Evolutionary conservation across 2,888 invertebrate genomes (phyloP).

Genomic region (Noctua fimbriata): DNA sequence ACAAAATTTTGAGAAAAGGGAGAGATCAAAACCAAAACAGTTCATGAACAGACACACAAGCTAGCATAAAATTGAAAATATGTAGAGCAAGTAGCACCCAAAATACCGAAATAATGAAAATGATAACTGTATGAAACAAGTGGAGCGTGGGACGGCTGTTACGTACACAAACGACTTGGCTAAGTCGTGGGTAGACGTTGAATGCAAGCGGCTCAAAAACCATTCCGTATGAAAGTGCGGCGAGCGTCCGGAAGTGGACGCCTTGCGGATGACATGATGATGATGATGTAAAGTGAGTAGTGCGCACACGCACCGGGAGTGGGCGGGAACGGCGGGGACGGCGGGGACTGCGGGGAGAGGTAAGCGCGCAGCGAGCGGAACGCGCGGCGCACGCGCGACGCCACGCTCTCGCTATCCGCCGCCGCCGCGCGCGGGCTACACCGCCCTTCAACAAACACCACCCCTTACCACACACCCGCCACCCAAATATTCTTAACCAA

Average conservation of each 20-base stretch:
- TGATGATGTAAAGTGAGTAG: slow-evolving; percentile 56
- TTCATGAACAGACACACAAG: slow-evolving; percentile 27
- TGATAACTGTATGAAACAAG: slow-evolving; percentile 29
- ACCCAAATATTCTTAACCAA: slow-evolving; percentile 44
- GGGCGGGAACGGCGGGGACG: slow-evolving; percentile 65
- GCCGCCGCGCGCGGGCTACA: slow-evolving; percentile 61
- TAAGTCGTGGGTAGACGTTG: slow-evolving; percentile 24
- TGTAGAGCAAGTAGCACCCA: slow-evolving; percentile 18
- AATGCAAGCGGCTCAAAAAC: slow-evolving; percentile 45
- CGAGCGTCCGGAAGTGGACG: slow-evolving; percentile 29
- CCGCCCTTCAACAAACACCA: slow-evolving; percentile 81
- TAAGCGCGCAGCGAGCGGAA: slow-evolving; percentile 82
- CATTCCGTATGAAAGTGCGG: slow-evolving; percentile 45
- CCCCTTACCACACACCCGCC: slow-evolving; percentile 69
- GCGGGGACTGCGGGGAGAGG: slow-evolving; percentile 70
- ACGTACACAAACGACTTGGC: slow-evolving; percentile 33
- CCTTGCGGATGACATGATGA: slow-evolving; percentile 38
- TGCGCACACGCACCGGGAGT: slow-evolving; percentile 79
- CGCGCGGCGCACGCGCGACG: slow-evolving; percentile 83
- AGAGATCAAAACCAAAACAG: slow-evolving; percentile 6
- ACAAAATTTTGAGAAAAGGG: background rate
- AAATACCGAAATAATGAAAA: slow-evolving; percentile 27
- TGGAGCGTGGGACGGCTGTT: slow-evolving; percentile 32
- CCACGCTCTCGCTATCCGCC: slow-evolving; percentile 70
- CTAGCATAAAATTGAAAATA: slow-evolving; percentile 13